These are phyloP conservation scores for Neotragus pygmaeus DNA, from an alignment of 2,113 vertebrate genomes.

Conservation along the genomic window DNA sequence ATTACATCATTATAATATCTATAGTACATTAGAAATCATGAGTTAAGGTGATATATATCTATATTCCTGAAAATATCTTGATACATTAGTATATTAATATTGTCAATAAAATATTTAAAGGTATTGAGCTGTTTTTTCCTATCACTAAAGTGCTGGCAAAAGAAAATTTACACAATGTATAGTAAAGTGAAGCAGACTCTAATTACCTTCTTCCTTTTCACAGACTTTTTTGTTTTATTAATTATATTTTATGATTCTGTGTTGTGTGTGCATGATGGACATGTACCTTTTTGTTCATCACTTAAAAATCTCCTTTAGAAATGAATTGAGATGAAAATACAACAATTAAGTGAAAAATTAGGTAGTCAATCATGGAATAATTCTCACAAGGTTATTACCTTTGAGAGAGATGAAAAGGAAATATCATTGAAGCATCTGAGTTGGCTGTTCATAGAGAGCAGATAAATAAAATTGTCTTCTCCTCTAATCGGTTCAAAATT, in stretches of 20 bases:
- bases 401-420: not conserved
- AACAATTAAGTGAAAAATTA: not conserved
- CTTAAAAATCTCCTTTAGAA: not conserved
- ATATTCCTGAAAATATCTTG: not conserved
- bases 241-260: not conserved
- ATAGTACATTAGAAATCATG: not conserved
- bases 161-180: not conserved
- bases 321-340: not conserved
- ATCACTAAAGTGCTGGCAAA: not conserved
- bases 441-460: not conserved
- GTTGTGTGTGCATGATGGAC: not conserved
- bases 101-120: conserved; percentile 17
- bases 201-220: not conserved
- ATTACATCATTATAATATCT: not conserved
- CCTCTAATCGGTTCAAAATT: not conserved
- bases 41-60: not conserved
- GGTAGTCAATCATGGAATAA: not conserved
- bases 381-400: not conserved
- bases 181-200: not conserved
- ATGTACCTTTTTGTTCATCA: not conserved
- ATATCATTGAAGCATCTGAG: not conserved
- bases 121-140: not conserved
- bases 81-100: not conserved
- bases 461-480: not conserved
- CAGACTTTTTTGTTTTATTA: not conserved